Evolutionary conservation across 2,888 invertebrate genomes (phyloP).

Genomic region (Adineta ricciae): DNA sequence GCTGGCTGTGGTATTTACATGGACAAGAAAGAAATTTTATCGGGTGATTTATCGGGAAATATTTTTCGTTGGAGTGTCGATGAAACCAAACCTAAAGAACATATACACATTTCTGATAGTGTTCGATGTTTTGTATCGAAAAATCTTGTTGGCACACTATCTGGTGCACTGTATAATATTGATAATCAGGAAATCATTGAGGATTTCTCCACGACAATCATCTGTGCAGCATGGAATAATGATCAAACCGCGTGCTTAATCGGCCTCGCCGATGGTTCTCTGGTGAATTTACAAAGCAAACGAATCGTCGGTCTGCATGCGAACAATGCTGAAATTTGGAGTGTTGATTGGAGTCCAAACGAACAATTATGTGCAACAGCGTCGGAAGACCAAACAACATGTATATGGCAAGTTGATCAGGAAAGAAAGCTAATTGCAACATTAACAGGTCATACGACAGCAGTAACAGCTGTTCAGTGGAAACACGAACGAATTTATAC

Average conservation of each 20-base stretch:
- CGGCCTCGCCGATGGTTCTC: background rate
- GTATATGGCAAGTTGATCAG: background rate
- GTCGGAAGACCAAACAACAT: conserved; percentile 7
- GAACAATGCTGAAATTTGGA: background rate
- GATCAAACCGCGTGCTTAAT: background rate
- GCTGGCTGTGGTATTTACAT: conserved; percentile 3
- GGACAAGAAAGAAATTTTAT: background rate
- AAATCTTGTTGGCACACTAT: background rate
- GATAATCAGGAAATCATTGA: background rate
- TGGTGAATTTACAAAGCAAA: background rate
- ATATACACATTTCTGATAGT: background rate
- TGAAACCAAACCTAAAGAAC: background rate
- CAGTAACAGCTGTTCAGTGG: background rate
- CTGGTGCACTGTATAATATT: background rate
- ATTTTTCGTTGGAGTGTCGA: background rate
- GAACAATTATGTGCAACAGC: background rate
- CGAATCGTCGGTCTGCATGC: background rate
- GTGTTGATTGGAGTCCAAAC: background rate
- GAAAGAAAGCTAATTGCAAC: background rate
- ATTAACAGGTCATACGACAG: background rate
- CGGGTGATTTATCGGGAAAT: background rate
- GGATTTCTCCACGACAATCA: background rate
- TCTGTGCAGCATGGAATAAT: background rate
- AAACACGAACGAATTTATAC: background rate
- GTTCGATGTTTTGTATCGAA: background rate